A percentile compares a stretch with the other conserved stretches of the same genome.
Evolutionary conservation across 1,140 invertebrate species (phyloP).

Genomic region (Rhagoletis zephyria): DNA sequence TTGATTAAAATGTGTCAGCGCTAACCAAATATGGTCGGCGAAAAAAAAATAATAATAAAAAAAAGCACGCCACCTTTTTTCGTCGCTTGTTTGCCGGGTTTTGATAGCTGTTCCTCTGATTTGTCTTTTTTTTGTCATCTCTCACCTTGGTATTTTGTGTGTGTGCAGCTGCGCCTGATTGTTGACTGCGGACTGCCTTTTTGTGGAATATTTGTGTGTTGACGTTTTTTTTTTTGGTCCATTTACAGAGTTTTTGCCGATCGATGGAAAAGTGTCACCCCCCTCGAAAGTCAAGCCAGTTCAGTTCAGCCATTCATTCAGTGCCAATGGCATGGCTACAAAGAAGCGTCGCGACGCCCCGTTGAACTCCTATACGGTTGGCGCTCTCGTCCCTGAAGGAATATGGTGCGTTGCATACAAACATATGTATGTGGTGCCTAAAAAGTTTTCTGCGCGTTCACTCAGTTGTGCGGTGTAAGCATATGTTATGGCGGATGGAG

Average conservation of each 20-base stretch:
- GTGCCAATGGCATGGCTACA: too few relatives aligned
- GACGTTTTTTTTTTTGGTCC: background rate
- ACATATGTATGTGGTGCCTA: background rate
- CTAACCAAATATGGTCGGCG: background rate
- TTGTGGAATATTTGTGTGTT: too few relatives aligned
- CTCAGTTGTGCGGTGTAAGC: too few relatives aligned
- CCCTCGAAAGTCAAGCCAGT: background rate
- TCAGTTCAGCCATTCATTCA: background rate
- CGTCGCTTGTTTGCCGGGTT: too few relatives aligned
- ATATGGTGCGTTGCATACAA: too few relatives aligned
- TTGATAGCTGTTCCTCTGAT: too few relatives aligned
- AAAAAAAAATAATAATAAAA: background rate
- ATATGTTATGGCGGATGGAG: too few relatives aligned
- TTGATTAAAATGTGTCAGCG: constrained; percentile 1
- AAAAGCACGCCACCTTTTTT: too few relatives aligned
- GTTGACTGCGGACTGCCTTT: too few relatives aligned
- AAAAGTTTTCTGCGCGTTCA: background rate
- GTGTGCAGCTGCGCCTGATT: background rate
- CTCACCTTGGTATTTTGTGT: background rate
- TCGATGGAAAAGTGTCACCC: background rate
- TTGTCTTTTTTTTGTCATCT: background rate
- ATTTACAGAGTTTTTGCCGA: background rate
- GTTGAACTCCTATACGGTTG: too few relatives aligned
- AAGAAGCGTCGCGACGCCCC: too few relatives aligned
- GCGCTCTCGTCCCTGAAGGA: background rate